A percentile compares a stretch with the other conserved stretches of the same genome.
Conservation (phyloP, 2,888 invertebrate genomes). For the Drosophila pseudotakahashii region DNA sequence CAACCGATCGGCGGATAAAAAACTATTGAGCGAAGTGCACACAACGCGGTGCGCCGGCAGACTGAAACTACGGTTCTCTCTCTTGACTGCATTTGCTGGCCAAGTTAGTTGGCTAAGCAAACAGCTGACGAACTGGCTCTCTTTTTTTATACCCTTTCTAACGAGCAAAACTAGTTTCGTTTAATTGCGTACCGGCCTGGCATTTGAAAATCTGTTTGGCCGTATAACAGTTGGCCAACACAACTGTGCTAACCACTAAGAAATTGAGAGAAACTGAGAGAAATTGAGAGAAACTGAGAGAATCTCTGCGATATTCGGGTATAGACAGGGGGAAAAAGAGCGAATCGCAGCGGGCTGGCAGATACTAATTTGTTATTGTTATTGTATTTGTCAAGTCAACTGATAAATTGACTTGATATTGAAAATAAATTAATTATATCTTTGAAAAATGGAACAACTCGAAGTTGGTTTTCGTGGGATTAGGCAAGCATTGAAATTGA, state of each 20-base stretch:
- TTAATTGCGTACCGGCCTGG: constrained; percentile 29
- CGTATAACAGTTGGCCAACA: constrained; percentile 30
- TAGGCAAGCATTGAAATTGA: constrained; percentile 17
- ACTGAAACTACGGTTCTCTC: constrained; percentile 44
- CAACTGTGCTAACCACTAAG: constrained; percentile 30
- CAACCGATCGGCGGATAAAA: constrained; percentile 24
- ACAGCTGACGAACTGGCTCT: constrained; percentile 60
- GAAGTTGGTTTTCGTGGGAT: constrained; percentile 22
- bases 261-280: constrained; percentile 17
- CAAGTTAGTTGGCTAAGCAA: constrained; percentile 62
- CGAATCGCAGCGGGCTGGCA: constrained; percentile 8
- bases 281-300: constrained; percentile 15
- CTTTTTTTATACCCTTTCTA: constrained; percentile 8
- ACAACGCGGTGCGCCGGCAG: constrained; percentile 75
- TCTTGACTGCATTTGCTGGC: constrained; percentile 49
- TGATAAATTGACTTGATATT: constrained; percentile 80
- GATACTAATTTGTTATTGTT: constrained; percentile 62
- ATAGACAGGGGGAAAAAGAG: not conserved
- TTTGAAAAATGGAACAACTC: constrained; percentile 50
- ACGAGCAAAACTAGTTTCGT: constrained; percentile 68
- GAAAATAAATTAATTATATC: constrained; percentile 78
- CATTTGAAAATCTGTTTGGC: constrained; percentile 62
- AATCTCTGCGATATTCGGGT: constrained; percentile 8
- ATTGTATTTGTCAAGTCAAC: constrained; percentile 77
- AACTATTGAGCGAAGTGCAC: constrained; percentile 64